These are phyloP conservation scores for Xenops minutus DNA, from an alignment of 2,797 vertebrate species.

Conservation along the genomic window DNA sequence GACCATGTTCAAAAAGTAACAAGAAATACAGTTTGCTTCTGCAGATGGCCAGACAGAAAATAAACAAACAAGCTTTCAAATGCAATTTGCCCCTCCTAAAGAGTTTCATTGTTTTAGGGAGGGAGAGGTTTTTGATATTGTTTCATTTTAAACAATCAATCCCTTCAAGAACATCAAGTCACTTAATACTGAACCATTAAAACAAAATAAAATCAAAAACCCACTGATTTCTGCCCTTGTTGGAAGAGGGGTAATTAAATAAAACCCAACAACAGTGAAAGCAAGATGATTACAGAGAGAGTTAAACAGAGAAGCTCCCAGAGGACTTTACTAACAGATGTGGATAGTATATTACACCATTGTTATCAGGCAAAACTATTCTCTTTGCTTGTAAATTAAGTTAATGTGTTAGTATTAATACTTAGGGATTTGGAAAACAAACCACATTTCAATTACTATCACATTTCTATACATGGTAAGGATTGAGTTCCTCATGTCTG, in stretches of 20 bases:
- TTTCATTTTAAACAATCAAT: not conserved
- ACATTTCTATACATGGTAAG: not conserved
- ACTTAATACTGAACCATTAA: not conserved
- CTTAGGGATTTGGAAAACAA: constrained; percentile 28
- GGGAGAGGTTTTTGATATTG: not conserved
- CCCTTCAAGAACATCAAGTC: not conserved
- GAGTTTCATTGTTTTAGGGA: not conserved
- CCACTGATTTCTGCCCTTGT: not conserved
- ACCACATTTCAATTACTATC: constrained; percentile 1
- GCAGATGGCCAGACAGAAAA: not conserved
- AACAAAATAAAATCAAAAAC: not conserved
- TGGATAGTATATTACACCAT: not conserved
- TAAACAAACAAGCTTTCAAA: not conserved
- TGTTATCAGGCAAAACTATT: constrained; percentile 4
- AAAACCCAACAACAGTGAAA: constrained; percentile 9
- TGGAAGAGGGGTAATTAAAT: not conserved
- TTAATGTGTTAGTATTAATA: not conserved
- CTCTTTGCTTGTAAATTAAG: constrained; percentile 31
- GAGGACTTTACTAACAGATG: constrained; percentile 8
- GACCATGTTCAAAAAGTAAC: not conserved
- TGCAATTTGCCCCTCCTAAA: not conserved
- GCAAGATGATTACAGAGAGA: not conserved
- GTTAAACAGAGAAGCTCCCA: constrained; percentile 7
- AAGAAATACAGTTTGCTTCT: not conserved
- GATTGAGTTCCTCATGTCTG: not conserved